These are phyloP conservation scores for Maccullochella peelii DNA, from an alignment of 2,113 vertebrate species.

Conservation along the genomic window DNA sequence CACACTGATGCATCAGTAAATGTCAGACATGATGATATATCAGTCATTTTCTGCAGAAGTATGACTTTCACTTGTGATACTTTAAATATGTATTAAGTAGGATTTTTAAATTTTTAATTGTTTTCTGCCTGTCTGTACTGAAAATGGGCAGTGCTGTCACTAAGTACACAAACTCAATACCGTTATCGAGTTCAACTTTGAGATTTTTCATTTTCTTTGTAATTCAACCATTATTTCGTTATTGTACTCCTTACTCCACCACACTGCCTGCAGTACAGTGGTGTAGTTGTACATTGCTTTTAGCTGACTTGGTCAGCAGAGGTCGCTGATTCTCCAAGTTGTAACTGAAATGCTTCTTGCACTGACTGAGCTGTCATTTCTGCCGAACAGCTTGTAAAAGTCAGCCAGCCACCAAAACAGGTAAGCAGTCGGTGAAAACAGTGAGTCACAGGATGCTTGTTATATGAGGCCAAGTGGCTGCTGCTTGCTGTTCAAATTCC, in stretches of 20 bases:
- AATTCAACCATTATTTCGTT: not conserved
- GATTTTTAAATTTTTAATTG: too few species aligned
- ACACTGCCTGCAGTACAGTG: too few species aligned
- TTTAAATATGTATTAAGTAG: too few species aligned
- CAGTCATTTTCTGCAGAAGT: too few species aligned
- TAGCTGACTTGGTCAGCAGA: not conserved
- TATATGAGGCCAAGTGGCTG: not conserved
- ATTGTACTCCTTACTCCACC: not conserved
- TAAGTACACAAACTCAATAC: not conserved
- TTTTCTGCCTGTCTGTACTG: too few species aligned
- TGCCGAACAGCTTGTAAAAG: not conserved
- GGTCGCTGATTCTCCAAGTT: conserved; percentile 10
- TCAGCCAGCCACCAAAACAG: not conserved
- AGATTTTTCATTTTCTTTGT: not conserved
- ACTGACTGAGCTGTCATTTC: not conserved
- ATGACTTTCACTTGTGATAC: too few species aligned
- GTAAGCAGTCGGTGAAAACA: not conserved
- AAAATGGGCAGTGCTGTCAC: too few species aligned
- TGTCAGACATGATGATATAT: not conserved
- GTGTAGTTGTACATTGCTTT: not conserved
- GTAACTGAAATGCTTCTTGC: not conserved
- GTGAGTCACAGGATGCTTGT: not conserved
- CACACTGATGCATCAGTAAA: not conserved
- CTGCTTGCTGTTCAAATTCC: not conserved
- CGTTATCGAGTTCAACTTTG: too few species aligned